These are phyloP conservation scores for Lycorma delicatula DNA, from an alignment of 1,140 invertebrate species.

Conservation along the genomic window DNA sequence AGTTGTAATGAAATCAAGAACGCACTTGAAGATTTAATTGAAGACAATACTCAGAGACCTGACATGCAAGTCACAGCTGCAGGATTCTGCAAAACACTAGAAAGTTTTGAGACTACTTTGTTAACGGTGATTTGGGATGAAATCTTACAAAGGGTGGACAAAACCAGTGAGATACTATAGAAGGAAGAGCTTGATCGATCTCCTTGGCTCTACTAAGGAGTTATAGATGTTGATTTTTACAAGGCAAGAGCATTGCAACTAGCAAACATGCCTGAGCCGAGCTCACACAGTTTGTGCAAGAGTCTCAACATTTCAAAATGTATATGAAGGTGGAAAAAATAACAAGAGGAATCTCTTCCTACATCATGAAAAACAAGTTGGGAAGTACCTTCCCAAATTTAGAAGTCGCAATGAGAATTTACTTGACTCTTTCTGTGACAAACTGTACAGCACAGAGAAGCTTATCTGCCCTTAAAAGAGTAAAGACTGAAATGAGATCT, in stretches of 20 bases:
- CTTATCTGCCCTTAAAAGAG: slow-evolving; percentile 1
- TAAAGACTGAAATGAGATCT: neutral
- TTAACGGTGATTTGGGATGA: slow-evolving; percentile 2
- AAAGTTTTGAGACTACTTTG: neutral
- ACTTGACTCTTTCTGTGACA: too few relatives aligned
- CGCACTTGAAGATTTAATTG: neutral
- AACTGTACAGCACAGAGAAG: neutral
- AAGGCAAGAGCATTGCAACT: neutral
- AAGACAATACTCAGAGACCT: neutral
- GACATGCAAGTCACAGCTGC: neutral
- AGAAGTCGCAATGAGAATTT: neutral
- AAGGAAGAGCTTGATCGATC: slow-evolving; percentile 3
- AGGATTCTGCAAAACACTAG: neutral
- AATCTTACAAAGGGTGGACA: slow-evolving; percentile 1
- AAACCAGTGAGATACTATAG: neutral
- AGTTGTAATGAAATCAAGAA: neutral
- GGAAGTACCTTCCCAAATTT: slow-evolving; percentile 7
- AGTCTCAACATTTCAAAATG: slow-evolving; percentile 4
- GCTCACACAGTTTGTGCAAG: neutral
- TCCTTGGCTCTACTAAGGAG: neutral
- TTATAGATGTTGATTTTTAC: neutral
- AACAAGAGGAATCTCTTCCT: neutral
- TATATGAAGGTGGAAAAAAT: neutral
- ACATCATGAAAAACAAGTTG: neutral
- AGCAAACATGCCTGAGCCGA: neutral